Evolutionary conservation across 1,140 invertebrate species (phyloP).

Genomic region (Alviniconcha marisindica): DNA sequence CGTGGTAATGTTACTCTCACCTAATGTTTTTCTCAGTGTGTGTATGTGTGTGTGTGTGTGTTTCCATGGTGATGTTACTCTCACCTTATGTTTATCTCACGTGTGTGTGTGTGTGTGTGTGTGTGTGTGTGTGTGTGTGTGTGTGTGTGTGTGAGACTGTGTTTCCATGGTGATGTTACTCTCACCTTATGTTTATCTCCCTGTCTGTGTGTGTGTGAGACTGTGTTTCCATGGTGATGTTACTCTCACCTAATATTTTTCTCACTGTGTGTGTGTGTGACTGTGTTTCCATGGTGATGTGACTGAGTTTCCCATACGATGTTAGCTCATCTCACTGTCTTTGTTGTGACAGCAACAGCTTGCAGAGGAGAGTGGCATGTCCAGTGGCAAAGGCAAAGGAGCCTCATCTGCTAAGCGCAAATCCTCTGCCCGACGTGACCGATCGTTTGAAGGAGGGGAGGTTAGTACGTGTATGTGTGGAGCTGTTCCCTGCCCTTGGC

Average conservation of each 20-base stretch:
- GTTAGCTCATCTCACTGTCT: too few relatives aligned
- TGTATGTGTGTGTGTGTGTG: not conserved
- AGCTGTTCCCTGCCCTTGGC: too few relatives aligned
- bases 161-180: not conserved
- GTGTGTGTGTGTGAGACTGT: constrained; percentile 1
- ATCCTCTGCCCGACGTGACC: not conserved
- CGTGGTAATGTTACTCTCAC: not conserved
- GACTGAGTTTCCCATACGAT: too few relatives aligned
- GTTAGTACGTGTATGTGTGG: too few relatives aligned
- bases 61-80: not conserved
- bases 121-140: not conserved
- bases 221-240: not conserved
- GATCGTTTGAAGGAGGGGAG: not conserved
- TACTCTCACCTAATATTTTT: too few relatives aligned
- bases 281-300: not conserved
- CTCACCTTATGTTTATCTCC: too few relatives aligned
- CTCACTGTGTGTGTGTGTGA: not conserved
- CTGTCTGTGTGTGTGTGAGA: not conserved
- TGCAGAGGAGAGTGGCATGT: not conserved
- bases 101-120: not conserved
- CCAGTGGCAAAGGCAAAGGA: not conserved
- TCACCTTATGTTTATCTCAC: not conserved
- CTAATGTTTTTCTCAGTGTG: not conserved
- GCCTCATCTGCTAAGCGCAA: not conserved
- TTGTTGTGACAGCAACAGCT: not conserved